Evolutionary conservation across 2,113 vertebrate species (phyloP), one percentile per base, ranked within the genome.

Genomic region (Haemorhous mexicanus): DNA sequence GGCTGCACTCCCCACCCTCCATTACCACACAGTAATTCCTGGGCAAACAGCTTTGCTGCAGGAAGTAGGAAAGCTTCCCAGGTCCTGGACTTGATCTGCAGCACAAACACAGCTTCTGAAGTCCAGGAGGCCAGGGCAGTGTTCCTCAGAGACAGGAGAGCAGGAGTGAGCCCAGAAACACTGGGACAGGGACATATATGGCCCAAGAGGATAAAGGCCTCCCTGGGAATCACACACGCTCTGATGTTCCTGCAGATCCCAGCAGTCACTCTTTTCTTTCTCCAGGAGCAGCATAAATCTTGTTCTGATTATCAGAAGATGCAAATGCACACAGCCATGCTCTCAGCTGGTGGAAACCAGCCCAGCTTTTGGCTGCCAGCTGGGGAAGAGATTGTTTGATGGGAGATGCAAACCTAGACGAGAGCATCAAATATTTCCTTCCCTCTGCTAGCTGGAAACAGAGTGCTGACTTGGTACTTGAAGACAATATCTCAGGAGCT

Each of bases 1-100:
- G 22, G 18, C n/a, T 1, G 0, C 11, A 3, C 43, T 83, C 52
- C 61, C 70, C 13, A 30, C 30, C 24, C 66, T 63, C 58, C 3
- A 0, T 33, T 64, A 79, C 8, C 4, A 13, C 39, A 4, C 39
- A 30, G 27, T 3, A 16, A 55, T 64, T 68, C 47, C 72, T 1
- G 5, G 30, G 16, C 53, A 88, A 76, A 76, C 9, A n/a, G 39
- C 58, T 76, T 63, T 84, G 83, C 44, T 92, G 63, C 30, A n/a
- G 30, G 24, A 61, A 46, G 28, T 10, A 84, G 12, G 21, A 58
- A 82, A 64, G 7, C 21, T 75, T 64, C 37, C 35, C 58, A 19
- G 9, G 7, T 41, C 47, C 86, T 50, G 53, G 3, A 16, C 43
- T 75, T 72, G 33, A 56, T 43, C 50, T 63, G 33, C 44, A 59